phyloP scores from a whole-genome alignment of 2,113 vertebrate genomes.

The Grantiella picta region DNA sequence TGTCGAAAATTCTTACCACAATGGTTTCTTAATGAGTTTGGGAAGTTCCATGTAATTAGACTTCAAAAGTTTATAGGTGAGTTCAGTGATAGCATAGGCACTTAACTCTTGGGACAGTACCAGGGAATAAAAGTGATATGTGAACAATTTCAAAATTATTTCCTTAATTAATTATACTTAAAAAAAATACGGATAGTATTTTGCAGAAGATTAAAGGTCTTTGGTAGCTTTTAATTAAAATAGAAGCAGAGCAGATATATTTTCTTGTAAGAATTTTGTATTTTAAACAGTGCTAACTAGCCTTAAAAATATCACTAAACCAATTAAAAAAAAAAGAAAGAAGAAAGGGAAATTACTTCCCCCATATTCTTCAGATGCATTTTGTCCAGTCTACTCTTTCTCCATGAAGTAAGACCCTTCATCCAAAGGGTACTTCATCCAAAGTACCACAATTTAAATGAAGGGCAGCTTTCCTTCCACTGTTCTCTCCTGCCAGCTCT shows the following conservation, averaged over 20 bases:
- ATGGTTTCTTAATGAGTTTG: not conserved
- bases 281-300: not conserved
- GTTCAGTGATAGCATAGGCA: not conserved
- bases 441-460: not conserved
- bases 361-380: accelerated
- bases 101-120: not conserved
- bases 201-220: not conserved
- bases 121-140: not conserved
- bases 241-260: not conserved
- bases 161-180: not conserved
- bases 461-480: not conserved
- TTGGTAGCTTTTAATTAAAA: not conserved
- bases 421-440: too few species aligned
- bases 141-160: not conserved
- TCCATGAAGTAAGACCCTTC: not conserved
- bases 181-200: not conserved
- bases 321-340: not conserved
- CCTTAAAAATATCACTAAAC: not conserved
- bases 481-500: not conserved
- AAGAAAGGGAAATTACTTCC: not conserved
- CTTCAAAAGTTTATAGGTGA: not conserved
- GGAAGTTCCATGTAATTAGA: constrained; percentile 34
- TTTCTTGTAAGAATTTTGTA: not conserved
- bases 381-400: not conserved
- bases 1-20: constrained; percentile 72